phyloP scores from a whole-genome alignment of 2,113 vertebrate species.

The Cryptomyrus ogoouensis region DNA sequence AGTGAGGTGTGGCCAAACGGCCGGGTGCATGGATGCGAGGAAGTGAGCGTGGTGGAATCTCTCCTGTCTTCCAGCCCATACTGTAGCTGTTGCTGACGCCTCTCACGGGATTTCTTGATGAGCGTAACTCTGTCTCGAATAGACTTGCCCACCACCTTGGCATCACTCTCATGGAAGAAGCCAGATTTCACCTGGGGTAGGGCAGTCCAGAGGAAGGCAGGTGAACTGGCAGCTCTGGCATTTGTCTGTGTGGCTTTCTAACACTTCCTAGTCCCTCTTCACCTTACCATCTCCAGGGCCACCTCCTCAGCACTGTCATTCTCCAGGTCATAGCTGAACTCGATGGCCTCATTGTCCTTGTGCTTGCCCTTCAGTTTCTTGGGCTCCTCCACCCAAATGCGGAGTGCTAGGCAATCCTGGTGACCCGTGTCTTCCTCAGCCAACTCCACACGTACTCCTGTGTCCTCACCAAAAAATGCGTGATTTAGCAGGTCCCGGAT shows the following conservation, averaged over 20 bases:
- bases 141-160: slow-evolving; percentile 84
- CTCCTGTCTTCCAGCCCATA: slow-evolving; percentile 56
- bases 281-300: slow-evolving; percentile 85
- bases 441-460: slow-evolving; percentile 83
- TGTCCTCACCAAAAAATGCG: slow-evolving; percentile 87
- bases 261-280: not conserved
- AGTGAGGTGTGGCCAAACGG: slow-evolving; percentile 47
- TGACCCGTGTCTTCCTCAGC: slow-evolving; percentile 77
- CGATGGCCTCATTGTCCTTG: slow-evolving; percentile 96
- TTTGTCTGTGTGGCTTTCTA: not conserved
- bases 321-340: slow-evolving; percentile 89
- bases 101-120: slow-evolving; percentile 79
- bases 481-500: slow-evolving; percentile 82
- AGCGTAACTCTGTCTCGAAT: slow-evolving; percentile 78
- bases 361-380: slow-evolving; percentile 93
- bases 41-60: slow-evolving; percentile 52
- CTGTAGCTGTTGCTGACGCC: slow-evolving; percentile 57
- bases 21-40: slow-evolving; percentile 48
- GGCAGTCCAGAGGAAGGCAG: not conserved
- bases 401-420: slow-evolving; percentile 73
- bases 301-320: slow-evolving; percentile 84
- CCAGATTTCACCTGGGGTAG: slow-evolving; percentile 77
- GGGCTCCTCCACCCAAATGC: slow-evolving; percentile 92
- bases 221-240: not conserved
- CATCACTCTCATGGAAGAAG: slow-evolving; percentile 89